These are phyloP conservation scores for Aphaenogaster floridana DNA, from an alignment of 1,140 invertebrate species.

Conservation along the genomic window DNA sequence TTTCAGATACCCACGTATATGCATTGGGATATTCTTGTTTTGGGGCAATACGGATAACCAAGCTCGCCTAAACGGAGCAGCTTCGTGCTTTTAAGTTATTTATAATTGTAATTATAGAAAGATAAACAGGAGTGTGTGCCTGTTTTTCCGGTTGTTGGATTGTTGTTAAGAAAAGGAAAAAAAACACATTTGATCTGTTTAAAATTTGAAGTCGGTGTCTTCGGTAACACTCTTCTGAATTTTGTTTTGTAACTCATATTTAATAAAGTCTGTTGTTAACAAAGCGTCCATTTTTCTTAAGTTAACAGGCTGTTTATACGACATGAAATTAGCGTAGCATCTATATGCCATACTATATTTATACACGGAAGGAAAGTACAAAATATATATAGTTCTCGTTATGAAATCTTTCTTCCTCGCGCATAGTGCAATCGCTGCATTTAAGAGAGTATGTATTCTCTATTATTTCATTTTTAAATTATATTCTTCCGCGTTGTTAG, in stretches of 20 bases:
- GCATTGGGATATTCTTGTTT: not conserved
- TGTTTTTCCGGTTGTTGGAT: conserved; percentile 57
- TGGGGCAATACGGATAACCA: not conserved
- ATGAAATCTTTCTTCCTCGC: conserved; percentile 38
- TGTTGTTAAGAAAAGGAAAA: conserved; percentile 50
- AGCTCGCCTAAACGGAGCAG: not conserved
- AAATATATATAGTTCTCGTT: conserved; percentile 61
- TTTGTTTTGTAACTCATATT: conserved; percentile 76
- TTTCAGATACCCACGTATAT: not conserved
- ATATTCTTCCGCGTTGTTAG: not conserved
- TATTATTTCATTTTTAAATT: conserved; percentile 6
- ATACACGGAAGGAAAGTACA: conserved; percentile 62
- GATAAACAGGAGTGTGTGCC: not conserved
- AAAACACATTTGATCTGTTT: conserved; percentile 23
- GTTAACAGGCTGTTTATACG: conserved; percentile 22
- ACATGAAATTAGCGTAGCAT: conserved; percentile 40
- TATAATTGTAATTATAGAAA: conserved; percentile 7
- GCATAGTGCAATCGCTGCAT: not conserved
- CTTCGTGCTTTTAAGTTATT: not conserved
- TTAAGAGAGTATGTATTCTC: conserved; percentile 7
- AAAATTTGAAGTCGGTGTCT: conserved; percentile 34
- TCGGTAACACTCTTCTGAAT: conserved; percentile 46
- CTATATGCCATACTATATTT: conserved; percentile 35
- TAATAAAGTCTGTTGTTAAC: conserved; percentile 71
- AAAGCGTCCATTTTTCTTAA: conserved; percentile 49